Conservation (phyloP, 2,797 vertebrate species). For the Luscinia luscinia region DNA sequence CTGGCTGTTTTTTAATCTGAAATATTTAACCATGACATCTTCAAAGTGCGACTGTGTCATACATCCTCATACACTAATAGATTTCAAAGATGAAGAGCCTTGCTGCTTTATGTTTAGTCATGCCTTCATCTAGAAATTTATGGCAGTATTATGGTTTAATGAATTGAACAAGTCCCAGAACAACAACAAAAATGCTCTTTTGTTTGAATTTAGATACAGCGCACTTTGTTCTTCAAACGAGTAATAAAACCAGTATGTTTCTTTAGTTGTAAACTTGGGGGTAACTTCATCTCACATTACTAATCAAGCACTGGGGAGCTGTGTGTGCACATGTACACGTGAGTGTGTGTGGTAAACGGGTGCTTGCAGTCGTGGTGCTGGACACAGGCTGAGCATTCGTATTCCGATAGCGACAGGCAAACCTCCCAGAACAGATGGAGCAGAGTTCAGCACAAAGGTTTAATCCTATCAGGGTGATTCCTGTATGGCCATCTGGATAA, state of each 20-base stretch:
- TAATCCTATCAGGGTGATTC: slow-evolving; percentile 99
- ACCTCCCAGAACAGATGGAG: slow-evolving; percentile 88
- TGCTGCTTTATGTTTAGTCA: slow-evolving; percentile 58
- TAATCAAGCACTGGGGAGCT: slow-evolving; percentile 46
- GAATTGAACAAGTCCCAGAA: slow-evolving; percentile 66
- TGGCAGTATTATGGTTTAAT: slow-evolving; percentile 55
- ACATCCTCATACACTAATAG: slow-evolving; percentile 44
- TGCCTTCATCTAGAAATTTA: slow-evolving; percentile 55
- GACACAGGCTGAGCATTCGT: slow-evolving; percentile 69
- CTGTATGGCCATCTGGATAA: slow-evolving; percentile 98
- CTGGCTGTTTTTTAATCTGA: slow-evolving; percentile 46
- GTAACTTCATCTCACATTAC: slow-evolving; percentile 45
- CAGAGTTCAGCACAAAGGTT: slow-evolving; percentile 91
- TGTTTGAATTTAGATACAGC: slow-evolving; percentile 47
- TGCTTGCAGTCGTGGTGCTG: slow-evolving; percentile 35
- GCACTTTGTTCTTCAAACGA: slow-evolving; percentile 60
- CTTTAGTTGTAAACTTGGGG: slow-evolving; percentile 48
- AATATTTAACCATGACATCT: slow-evolving; percentile 58
- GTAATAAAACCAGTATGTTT: slow-evolving; percentile 60
- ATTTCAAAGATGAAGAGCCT: slow-evolving; percentile 67
- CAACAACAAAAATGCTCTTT: slow-evolving; percentile 60
- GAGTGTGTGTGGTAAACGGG: not conserved
- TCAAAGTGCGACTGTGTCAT: slow-evolving; percentile 50
- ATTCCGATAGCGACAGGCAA: slow-evolving; percentile 72
- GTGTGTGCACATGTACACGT: not conserved